Evolutionary conservation across 2,888 invertebrate species (phyloP).

Genomic region (Drosophila antonietae): DNA sequence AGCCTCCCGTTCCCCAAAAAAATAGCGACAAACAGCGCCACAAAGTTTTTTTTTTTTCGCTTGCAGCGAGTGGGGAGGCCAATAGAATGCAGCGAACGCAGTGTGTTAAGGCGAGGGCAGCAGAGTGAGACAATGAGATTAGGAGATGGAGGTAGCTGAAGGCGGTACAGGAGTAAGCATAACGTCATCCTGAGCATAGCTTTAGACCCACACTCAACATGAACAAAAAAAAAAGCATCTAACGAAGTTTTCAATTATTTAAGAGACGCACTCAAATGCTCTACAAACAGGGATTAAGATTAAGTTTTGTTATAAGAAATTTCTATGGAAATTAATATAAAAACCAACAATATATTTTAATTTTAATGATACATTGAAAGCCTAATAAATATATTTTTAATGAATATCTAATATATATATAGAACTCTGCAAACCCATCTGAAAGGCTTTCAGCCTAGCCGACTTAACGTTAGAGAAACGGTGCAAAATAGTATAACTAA

Average conservation of each 20-base stretch:
- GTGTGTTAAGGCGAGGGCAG: background rate
- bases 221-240: conserved; percentile 1
- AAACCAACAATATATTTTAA: no score
- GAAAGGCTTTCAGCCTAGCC: background rate
- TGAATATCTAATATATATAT: background rate
- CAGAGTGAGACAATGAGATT: background rate
- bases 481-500: conserved; percentile 2
- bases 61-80: conserved; percentile 55
- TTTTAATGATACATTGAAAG: no score
- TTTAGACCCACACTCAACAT: conserved; percentile 40
- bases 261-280: conserved; percentile 17
- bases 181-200: conserved; percentile 60
- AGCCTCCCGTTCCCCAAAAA: background rate
- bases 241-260: conserved; percentile 12
- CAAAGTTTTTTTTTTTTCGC: conserved; percentile 52
- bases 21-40: conserved; percentile 52
- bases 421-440: background rate
- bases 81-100: conserved; percentile 21
- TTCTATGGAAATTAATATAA: no score
- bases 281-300: background rate
- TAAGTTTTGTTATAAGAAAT: no score
- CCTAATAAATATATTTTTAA: no score
- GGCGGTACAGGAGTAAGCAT: conserved; percentile 41
- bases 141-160: background rate
- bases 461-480: background rate